Evolutionary conservation across 2,113 vertebrate genomes (phyloP).

Genomic region (Oceanodroma tethys): DNA sequence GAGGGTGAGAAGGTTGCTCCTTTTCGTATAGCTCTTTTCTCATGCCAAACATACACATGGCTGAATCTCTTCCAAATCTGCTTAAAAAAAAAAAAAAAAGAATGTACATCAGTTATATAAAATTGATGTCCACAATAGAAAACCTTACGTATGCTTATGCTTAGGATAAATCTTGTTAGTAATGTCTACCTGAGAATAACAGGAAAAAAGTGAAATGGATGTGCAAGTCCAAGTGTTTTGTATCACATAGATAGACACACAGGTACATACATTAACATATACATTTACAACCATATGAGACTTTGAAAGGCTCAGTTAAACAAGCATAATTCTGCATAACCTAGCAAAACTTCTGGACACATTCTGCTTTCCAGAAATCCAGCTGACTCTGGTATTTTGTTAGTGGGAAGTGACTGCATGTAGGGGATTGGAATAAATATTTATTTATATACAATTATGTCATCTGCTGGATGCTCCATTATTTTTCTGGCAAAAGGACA

Average conservation of each 20-base stretch:
- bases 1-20: neutral
- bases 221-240: neutral
- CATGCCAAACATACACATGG: neutral
- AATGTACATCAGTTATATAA: neutral
- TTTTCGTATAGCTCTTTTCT: neutral
- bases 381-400: constrained; percentile 3
- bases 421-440: constrained; percentile 12
- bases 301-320: neutral
- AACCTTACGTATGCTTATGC: neutral
- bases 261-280: neutral
- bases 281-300: neutral
- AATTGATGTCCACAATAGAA: neutral
- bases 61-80: neutral
- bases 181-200: neutral
- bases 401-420: neutral
- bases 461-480: neutral
- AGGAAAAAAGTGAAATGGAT: neutral
- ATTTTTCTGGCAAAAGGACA: neutral
- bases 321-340: neutral
- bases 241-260: neutral
- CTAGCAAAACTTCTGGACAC: neutral
- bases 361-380: neutral
- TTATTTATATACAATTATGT: constrained; percentile 7
- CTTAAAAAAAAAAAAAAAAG: neutral
- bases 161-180: neutral